Evolutionary conservation across 35 echinoderm and acorn worm genomes (phyloP).

Genomic region (Heliocidaris tuberculata): DNA sequence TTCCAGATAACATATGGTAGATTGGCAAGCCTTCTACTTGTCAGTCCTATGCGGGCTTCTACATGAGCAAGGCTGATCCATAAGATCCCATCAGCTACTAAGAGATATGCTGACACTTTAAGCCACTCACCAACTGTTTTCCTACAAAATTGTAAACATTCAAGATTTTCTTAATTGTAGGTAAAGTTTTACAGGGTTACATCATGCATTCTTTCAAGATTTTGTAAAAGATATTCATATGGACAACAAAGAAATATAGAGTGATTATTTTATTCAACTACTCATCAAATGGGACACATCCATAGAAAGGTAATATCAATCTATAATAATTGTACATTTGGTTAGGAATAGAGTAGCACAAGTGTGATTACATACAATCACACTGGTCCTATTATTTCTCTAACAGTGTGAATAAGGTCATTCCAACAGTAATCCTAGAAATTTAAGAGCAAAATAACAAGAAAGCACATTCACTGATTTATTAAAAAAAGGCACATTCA

Average conservation of each 20-base stretch:
- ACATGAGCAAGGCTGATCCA: conserved; percentile 43
- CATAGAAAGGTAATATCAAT: no score
- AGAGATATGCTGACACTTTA: conserved; percentile 27
- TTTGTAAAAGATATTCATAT: not conserved
- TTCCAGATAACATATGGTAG: conserved; percentile 71
- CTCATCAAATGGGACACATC: no score
- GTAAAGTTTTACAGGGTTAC: not conserved
- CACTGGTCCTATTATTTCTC: no score
- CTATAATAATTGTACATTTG: no score
- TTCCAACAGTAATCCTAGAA: no score
- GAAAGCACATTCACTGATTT: no score
- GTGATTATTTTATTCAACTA: not conserved
- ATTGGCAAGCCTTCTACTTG: conserved; percentile 63
- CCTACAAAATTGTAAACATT: not conserved
- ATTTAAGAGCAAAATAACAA: no score
- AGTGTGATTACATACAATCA: no score
- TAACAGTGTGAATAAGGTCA: no score
- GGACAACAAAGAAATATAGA: not conserved
- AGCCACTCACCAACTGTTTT: conserved; percentile 47
- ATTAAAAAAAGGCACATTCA: no score
- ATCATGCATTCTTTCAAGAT: no score
- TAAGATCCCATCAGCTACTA: conserved; percentile 47
- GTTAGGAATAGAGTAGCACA: no score
- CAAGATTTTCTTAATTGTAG: not conserved
- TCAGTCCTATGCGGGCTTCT: conserved; percentile 34